Conservation (phyloP, 2,113 vertebrate species). For the Hypanus sabinus region DNA sequence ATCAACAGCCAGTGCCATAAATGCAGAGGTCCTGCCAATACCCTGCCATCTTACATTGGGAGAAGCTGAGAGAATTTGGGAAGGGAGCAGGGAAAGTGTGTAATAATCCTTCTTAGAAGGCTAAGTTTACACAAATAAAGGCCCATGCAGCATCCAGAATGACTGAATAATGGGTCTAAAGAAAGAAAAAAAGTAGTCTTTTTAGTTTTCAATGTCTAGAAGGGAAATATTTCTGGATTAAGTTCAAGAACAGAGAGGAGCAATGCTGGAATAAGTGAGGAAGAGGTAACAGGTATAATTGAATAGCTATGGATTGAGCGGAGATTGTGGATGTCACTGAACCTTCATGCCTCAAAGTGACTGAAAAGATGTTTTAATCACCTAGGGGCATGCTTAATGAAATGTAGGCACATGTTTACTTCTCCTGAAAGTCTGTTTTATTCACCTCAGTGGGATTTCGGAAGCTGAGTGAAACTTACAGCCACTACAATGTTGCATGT, state of each 20-base stretch:
- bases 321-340: not conserved
- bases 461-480: too few species aligned
- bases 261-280: not conserved
- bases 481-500: too few species aligned
- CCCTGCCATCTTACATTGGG: not conserved
- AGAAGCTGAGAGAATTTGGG: not conserved
- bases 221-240: not conserved
- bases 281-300: not conserved
- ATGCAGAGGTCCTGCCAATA: not conserved
- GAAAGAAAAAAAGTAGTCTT: not conserved
- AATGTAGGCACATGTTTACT: too few species aligned
- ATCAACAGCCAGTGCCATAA: not conserved
- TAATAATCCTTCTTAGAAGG: not conserved
- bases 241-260: not conserved
- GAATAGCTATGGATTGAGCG: not conserved
- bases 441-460: too few species aligned
- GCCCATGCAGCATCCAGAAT: not conserved
- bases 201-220: not conserved
- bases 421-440: too few species aligned
- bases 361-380: not conserved
- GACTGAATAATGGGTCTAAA: not conserved
- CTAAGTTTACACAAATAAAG: not conserved
- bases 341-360: not conserved
- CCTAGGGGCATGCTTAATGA: not conserved
- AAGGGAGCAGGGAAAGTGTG: not conserved